Conservation (phyloP, 2,113 vertebrate species). For the Clupea harengus region DNA sequence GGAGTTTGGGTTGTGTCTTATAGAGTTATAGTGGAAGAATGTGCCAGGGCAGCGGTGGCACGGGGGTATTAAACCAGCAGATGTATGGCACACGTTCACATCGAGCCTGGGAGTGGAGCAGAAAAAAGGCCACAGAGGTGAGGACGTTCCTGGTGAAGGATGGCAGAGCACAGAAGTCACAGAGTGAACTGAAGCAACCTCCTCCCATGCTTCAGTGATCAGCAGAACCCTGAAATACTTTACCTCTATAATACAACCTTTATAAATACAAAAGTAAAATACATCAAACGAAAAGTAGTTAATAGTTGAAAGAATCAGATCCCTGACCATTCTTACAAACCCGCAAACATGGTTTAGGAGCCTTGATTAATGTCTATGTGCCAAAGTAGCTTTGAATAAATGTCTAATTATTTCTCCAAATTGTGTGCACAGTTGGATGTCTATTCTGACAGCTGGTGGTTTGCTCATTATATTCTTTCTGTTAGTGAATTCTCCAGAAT, state of each 20-base stretch:
- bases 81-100: neutral
- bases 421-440: neutral
- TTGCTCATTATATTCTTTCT: neutral
- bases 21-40: neutral
- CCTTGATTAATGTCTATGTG: neutral
- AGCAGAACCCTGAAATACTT: neutral
- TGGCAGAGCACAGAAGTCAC: no score
- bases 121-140: neutral
- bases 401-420: neutral
- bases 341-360: neutral
- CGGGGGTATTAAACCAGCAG: neutral
- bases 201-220: neutral
- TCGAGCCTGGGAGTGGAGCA: neutral
- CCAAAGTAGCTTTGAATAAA: neutral
- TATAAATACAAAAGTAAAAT: neutral
- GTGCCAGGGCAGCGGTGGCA: slow-evolving; percentile 7
- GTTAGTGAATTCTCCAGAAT: neutral
- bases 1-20: neutral
- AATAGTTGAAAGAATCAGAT: neutral
- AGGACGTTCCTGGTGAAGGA: neutral
- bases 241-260: neutral
- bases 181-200: neutral
- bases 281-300: neutral
- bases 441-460: neutral
- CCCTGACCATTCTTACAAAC: neutral